phyloP scores from a whole-genome alignment of 2,797 vertebrate genomes.

The Oreortyx pictus region DNA sequence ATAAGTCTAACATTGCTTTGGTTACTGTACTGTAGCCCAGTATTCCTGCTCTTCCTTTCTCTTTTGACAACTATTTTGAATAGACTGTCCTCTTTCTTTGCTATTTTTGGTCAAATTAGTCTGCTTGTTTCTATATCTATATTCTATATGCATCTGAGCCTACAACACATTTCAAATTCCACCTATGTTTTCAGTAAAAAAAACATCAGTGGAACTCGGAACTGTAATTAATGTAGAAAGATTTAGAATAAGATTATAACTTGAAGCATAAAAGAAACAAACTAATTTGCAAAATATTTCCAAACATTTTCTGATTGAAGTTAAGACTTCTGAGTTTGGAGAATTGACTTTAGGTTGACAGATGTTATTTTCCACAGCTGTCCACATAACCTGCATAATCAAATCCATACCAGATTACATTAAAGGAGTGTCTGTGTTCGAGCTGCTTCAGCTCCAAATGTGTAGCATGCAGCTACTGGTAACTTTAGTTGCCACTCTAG shows the following conservation, averaged over 20 bases:
- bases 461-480: neutral
- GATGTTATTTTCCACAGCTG: neutral
- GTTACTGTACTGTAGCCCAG: neutral
- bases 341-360: neutral
- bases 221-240: neutral
- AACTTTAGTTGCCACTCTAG: neutral
- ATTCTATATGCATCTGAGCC: too few species aligned
- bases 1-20: neutral
- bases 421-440: neutral
- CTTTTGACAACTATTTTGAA: neutral
- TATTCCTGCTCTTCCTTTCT: neutral
- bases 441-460: neutral
- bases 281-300: neutral
- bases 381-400: neutral
- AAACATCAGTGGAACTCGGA: neutral
- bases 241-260: neutral
- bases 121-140: neutral
- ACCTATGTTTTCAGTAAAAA: neutral
- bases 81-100: neutral
- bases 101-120: neutral
- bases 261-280: neutral
- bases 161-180: neutral
- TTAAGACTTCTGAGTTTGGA: neutral
- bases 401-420: neutral
- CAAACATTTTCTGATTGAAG: neutral